Base-by-base conservation (phyloP, 2,797 vertebrate genomes). In the Poecile montanus region DNA sequence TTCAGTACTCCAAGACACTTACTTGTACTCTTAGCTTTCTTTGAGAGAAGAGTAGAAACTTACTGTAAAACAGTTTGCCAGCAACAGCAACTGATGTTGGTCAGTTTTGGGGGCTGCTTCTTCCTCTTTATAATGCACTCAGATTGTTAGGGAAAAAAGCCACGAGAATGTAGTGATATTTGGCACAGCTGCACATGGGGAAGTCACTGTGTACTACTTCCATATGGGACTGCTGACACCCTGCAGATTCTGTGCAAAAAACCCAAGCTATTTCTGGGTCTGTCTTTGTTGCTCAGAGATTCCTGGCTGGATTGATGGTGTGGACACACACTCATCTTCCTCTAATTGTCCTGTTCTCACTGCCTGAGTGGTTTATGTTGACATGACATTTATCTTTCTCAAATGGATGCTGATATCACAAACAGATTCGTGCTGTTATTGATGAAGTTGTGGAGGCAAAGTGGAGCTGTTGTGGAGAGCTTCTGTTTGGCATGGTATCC, bases 291-390 rank as follows among this genome's bases (percentile, higher is more conserved):
- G 1, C 58, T 71, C 0, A 1, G 88, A 68, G 72, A 42, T 92
- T 74, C 8, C 63, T 51, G 85, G 50, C 36, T 83, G 92, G 81
- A 81, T 93, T 78, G 87, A 89, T 68, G 91, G 85, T 0, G 44
- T 78, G 95, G 92, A 92, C 78, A 77, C 80, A 54, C 30, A 42
- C 62, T 77, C 26, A 0, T 57, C 70, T 79, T 68, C 48, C 75
- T 68, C 44, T 92, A 58, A 87, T 71, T 91, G 85, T 63, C 53
- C 84, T 77, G 16, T 73, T 89, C 83, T 87, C 84, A 54, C 53
- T 91, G 78, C 89, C 65, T 57, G 58, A 57, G 65, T 83, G 94
- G 66, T 84, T 92, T 91, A 54, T 91, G 89, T 66, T 89, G 94
- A 78, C 38, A 29, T 87, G 66, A 34, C 65, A 68, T 96, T 91